Evolutionary conservation across 2,113 vertebrate genomes (phyloP).

Genomic region (Solea senegalensis): DNA sequence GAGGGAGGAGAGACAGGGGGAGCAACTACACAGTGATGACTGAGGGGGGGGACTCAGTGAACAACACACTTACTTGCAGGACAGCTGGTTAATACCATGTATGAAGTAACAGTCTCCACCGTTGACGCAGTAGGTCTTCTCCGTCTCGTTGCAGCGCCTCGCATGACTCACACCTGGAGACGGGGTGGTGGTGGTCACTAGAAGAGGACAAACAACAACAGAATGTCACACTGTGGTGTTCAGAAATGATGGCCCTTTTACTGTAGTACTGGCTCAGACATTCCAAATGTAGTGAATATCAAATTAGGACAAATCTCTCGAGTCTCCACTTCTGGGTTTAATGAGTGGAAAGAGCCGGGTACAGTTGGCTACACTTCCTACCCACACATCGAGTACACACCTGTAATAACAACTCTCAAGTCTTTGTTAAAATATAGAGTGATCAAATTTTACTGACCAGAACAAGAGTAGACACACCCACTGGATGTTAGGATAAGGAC

Average conservation of each 20-base stretch:
- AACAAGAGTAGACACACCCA: too few species aligned
- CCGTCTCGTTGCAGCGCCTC: conserved; percentile 95
- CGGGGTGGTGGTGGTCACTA: conserved; percentile 84
- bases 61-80: conserved; percentile 93
- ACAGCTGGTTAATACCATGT: conserved; percentile 96
- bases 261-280: background rate
- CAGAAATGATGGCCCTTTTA: background rate
- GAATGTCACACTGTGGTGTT: background rate
- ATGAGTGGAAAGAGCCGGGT: background rate
- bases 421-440: too few species aligned
- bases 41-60: conserved; percentile 20
- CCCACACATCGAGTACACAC: background rate
- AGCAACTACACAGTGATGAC: conserved; percentile 35
- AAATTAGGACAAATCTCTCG: too few species aligned
- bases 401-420: too few species aligned
- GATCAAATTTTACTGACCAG: too few species aligned
- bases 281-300: background rate
- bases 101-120: conserved; percentile 99
- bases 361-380: background rate
- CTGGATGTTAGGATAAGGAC: too few species aligned
- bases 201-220: conserved; percentile 5
- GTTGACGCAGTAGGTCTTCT: conserved; percentile 95
- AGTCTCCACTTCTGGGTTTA: too few species aligned
- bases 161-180: conserved; percentile 92
- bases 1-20: conserved; percentile 45